Conservation (phyloP, 2,113 vertebrate genomes). For the Malurus melanocephalus region DNA sequence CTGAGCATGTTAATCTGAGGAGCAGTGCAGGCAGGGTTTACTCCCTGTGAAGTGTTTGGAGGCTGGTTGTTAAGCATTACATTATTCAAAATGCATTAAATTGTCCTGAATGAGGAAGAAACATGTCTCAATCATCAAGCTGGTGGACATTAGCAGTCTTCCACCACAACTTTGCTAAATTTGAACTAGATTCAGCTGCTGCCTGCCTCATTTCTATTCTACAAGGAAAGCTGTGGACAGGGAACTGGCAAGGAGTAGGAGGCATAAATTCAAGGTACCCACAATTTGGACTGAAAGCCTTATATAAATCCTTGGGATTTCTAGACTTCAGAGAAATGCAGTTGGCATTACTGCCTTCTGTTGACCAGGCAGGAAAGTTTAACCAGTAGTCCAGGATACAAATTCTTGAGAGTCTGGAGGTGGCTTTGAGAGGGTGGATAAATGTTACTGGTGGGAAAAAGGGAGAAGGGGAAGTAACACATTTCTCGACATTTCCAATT, state of each 20-base stretch:
- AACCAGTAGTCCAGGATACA: accelerated
- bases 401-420: background rate
- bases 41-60: background rate
- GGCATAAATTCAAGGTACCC: background rate
- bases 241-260: constrained; percentile 12
- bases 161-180: background rate
- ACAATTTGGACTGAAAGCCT: background rate
- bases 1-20: background rate
- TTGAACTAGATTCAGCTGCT: constrained; percentile 16
- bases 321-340: background rate
- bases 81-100: constrained; percentile 5
- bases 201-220: constrained; percentile 8
- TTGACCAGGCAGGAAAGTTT: constrained; percentile 9
- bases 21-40: background rate
- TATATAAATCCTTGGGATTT: constrained; percentile 42
- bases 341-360: constrained; percentile 18
- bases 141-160: constrained; percentile 22
- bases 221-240: background rate
- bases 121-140: background rate
- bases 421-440: constrained; percentile 1
- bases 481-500: background rate
- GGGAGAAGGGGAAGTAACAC: background rate
- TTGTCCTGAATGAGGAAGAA: constrained; percentile 18
- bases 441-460: background rate
- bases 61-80: background rate